These are phyloP conservation scores for Cryptus armator DNA, from an alignment of 2,888 invertebrate genomes.

Conservation along the genomic window DNA sequence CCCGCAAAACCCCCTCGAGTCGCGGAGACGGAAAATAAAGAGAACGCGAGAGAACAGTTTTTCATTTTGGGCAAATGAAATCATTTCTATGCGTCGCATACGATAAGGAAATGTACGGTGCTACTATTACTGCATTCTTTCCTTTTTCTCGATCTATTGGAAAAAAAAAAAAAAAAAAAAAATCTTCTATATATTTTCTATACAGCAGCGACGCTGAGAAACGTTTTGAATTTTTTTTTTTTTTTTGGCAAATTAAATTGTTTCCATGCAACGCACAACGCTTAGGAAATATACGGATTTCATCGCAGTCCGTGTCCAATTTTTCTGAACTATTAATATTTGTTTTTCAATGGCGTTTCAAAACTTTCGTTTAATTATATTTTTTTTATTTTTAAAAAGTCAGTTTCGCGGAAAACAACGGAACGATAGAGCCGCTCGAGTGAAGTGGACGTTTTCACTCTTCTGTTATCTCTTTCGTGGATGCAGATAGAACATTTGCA, in stretches of 20 bases:
- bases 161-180: background rate
- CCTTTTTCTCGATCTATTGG: background rate
- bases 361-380: conserved; percentile 7
- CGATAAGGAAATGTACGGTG: conserved; percentile 38
- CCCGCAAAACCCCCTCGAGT: background rate
- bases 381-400: conserved; percentile 34
- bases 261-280: conserved; percentile 46
- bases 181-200: background rate
- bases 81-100: conserved; percentile 55
- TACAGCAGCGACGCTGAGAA: background rate
- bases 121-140: background rate
- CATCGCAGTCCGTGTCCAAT: conserved; percentile 22
- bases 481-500: conserved; percentile 57
- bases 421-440: background rate
- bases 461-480: conserved; percentile 44
- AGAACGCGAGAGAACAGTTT: conserved; percentile 36
- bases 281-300: conserved; percentile 41
- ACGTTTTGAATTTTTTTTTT: background rate
- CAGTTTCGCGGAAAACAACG: conserved; percentile 26
- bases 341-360: background rate
- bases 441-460: conserved; percentile 18
- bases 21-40: background rate
- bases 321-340: conserved; percentile 19
- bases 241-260: conserved; percentile 36
- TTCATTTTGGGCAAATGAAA: conserved; percentile 58